Evolutionary conservation across 53 echinoderm and acorn worm genomes (phyloP).

Genomic region (Henricia sp.): DNA sequence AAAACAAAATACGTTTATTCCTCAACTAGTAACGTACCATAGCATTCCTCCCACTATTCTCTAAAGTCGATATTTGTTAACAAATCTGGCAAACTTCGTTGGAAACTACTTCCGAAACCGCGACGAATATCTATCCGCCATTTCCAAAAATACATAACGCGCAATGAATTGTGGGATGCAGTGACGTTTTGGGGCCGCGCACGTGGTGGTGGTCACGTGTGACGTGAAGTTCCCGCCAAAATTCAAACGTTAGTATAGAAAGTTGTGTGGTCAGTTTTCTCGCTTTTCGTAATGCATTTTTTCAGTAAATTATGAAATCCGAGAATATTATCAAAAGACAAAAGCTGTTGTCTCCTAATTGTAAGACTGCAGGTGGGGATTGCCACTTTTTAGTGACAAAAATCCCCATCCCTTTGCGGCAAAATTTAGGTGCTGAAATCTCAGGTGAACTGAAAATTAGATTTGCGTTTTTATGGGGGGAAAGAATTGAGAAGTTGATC

Average conservation of each 20-base stretch:
- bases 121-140: slow-evolving; percentile 9
- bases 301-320: too few relatives aligned
- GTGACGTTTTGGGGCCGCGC: slow-evolving; percentile 8
- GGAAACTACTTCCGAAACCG: slow-evolving; percentile 1
- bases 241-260: background rate
- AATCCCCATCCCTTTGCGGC: too few relatives aligned
- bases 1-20: too few relatives aligned
- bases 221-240: slow-evolving; percentile 15
- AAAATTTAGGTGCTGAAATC: too few relatives aligned
- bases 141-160: background rate
- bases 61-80: background rate
- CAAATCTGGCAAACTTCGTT: background rate
- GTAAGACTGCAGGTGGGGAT: too few relatives aligned
- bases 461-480: too few relatives aligned
- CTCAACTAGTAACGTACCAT: slow-evolving; percentile 10
- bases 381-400: too few relatives aligned
- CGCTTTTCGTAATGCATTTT: background rate
- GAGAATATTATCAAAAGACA: too few relatives aligned
- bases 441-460: too few relatives aligned
- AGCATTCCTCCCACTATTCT: background rate
- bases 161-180: slow-evolving; percentile 32
- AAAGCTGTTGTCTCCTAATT: too few relatives aligned
- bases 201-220: slow-evolving; percentile 56
- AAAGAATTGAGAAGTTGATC: too few relatives aligned
- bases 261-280: too few relatives aligned